Conservation (phyloP, 2,113 vertebrate species). For the Psittacula cyanocephala region DNA sequence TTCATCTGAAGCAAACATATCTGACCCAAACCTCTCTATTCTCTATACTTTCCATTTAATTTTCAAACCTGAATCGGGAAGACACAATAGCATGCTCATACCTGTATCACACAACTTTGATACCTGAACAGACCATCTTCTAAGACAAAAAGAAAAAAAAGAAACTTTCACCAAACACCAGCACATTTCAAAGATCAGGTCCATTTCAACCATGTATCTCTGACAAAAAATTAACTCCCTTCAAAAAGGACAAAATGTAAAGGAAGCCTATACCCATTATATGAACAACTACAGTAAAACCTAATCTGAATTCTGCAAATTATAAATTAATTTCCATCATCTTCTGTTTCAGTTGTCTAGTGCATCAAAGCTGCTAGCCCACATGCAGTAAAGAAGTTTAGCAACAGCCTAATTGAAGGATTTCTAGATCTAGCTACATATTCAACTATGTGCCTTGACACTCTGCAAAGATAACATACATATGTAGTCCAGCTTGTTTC, state of each 20-base stretch:
- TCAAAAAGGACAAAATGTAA: background rate
- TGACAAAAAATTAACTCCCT: background rate
- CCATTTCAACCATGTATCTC: background rate
- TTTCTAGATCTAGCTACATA: background rate
- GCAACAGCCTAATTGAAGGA: background rate
- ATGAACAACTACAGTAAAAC: background rate
- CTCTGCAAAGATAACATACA: background rate
- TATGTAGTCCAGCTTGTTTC: background rate
- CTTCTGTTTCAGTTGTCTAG: background rate
- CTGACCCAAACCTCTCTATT: background rate
- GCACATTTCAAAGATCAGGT: background rate
- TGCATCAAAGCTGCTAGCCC: background rate
- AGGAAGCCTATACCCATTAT: background rate
- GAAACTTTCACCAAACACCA: background rate
- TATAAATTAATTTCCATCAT: rapidly evolving
- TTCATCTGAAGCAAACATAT: background rate
- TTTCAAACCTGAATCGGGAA: background rate
- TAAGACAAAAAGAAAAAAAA: background rate
- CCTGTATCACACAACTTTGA: rapidly evolving
- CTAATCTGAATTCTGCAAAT: background rate
- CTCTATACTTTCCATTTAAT: background rate
- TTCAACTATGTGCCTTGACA: background rate
- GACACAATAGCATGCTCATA: background rate
- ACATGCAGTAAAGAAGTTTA: background rate
- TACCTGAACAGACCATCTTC: background rate